A percentile compares a stretch with the other conserved stretches of the same genome.
Conservation (phyloP, 2,113 vertebrate species). For the Bubo blakistoni region DNA sequence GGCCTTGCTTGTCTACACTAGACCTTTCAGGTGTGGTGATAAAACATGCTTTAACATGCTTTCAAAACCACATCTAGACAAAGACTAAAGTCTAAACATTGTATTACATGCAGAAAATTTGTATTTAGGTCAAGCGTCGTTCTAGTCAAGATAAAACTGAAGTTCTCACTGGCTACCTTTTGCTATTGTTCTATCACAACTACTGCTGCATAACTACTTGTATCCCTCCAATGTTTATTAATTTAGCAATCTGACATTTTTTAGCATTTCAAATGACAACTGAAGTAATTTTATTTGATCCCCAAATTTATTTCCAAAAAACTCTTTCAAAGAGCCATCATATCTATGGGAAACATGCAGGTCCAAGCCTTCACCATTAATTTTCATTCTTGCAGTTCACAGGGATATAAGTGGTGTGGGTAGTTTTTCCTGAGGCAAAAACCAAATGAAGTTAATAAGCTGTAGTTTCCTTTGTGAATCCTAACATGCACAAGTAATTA, state of each 20-base stretch:
- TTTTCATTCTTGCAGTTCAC: neutral
- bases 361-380: neutral
- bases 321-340: neutral
- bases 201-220: neutral
- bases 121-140: neutral
- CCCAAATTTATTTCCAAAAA: neutral
- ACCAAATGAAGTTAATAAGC: neutral
- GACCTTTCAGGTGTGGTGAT: neutral
- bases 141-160: neutral
- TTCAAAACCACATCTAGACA: neutral
- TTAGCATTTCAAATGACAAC: neutral
- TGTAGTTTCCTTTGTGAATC: neutral
- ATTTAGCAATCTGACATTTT: neutral
- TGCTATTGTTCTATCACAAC: neutral
- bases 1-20: neutral
- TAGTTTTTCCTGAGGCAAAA: constrained; percentile 11
- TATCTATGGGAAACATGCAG: neutral
- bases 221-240: neutral
- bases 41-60: neutral
- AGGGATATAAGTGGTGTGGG: neutral
- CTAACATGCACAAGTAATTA: neutral
- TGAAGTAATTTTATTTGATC: neutral
- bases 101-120: neutral
- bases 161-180: neutral
- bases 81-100: neutral